Base-by-base conservation (phyloP, 2,888 invertebrate species). In the Anagyrus pseudococci region DNA sequence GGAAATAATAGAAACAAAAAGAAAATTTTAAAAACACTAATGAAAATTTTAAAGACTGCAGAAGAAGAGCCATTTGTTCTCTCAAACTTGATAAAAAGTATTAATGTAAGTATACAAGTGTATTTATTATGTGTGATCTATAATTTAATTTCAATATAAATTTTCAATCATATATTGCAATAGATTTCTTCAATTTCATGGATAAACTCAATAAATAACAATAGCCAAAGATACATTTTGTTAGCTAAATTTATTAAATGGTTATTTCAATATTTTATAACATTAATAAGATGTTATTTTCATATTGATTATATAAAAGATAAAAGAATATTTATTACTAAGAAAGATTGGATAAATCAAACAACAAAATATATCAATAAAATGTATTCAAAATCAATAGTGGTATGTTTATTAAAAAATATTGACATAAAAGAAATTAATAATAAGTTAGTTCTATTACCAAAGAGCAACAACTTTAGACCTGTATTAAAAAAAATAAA, bases 1-100 rank as follows among this genome's bases (percentile, higher is more conserved):
- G 63, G 63, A 0, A 54, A 49, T 23, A n/a, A 44, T 26, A 50
- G 41, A 33, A 64, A 64, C 20, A 64, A 64, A 26, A 64, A 64
- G 8, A 58, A 64, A 55, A 64, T 64, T 20, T 47, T 64, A 4
- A 64, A 64, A 47, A 52, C 46, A 23, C 22, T 59, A n/a, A 10
- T 50, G 2, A 58, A 56, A n/a, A 59, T 64, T 13, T n/a, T 59
- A 7, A 6, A 13, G 41, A 64, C 58, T 19, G 63, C 63, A 40
- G 56, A 20, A 25, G 46, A 43, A 8, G 63, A 64, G 10, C 20
- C 44, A 15, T 58, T 50, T 41, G 7, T n/a, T 7, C 50, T 64
- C 13, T 3, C 17, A 4, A 20, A 23, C 26, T 47, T 64, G 29
- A 13, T 64, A 7, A 40, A 23, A 29, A 3, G 37, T n/a, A 17